phyloP scores from a whole-genome alignment of 2,797 vertebrate species.

The Phrynocephalus forsythii region DNA sequence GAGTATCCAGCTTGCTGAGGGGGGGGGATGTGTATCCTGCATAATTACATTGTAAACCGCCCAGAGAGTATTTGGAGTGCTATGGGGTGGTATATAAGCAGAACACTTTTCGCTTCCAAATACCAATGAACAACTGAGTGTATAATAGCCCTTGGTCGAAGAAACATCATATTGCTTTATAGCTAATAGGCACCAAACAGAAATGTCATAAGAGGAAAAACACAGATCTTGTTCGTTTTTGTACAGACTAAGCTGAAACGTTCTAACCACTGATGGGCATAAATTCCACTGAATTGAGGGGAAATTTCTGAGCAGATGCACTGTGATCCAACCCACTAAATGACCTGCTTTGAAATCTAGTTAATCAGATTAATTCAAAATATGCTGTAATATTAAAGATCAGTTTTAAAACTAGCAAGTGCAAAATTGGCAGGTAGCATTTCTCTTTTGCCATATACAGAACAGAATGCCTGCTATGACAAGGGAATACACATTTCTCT shows the following conservation, averaged over 20 bases:
- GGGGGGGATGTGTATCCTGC: too few species aligned
- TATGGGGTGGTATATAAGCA: too few species aligned
- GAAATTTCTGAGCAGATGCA: neutral
- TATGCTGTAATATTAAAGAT: neutral
- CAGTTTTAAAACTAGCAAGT: neutral
- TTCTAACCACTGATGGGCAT: neutral
- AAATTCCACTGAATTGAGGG: neutral
- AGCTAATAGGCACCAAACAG: neutral
- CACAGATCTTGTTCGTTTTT: neutral
- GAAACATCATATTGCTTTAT: neutral
- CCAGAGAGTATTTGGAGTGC: too few species aligned
- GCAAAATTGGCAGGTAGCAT: neutral
- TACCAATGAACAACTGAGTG: neutral
- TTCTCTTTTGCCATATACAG: neutral
- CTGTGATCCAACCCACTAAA: neutral
- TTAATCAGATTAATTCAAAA: neutral
- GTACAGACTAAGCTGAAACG: neutral
- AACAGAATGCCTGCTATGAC: neutral
- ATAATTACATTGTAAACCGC: too few species aligned
- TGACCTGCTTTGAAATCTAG: neutral
- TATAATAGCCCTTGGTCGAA: slow-evolving; percentile 18
- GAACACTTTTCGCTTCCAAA: neutral
- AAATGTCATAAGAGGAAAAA: neutral
- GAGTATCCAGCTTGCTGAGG: too few species aligned
- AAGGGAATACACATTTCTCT: neutral